Conservation (phyloP, 1,140 invertebrate genomes). For the Gryllus bimaculatus region DNA sequence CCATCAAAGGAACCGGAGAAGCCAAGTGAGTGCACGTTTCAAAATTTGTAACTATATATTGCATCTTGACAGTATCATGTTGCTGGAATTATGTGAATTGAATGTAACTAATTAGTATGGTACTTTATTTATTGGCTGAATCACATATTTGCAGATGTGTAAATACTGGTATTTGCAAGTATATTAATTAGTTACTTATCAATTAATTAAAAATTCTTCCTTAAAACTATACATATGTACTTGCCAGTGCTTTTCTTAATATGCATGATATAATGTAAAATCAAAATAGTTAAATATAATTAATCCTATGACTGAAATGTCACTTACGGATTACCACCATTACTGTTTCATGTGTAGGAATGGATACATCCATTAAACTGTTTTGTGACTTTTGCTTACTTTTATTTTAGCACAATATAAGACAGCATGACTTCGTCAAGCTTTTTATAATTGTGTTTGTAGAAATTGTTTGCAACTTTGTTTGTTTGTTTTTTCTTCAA, state of each 20-base stretch:
- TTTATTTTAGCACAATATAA: no score
- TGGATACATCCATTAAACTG: no score
- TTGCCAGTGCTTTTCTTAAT: background rate
- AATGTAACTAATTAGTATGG: background rate
- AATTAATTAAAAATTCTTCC: background rate
- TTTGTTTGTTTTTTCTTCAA: no score
- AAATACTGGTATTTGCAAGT: slow-evolving; percentile 1
- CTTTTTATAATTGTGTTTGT: no score
- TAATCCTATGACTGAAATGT: no score
- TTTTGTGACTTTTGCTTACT: no score
- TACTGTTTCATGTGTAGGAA: no score
- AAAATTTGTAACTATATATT: background rate
- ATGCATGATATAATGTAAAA: no score
- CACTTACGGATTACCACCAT: no score
- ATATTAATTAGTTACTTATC: background rate
- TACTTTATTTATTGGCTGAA: background rate
- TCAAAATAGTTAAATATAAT: no score
- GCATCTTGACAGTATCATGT: background rate
- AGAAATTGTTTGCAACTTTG: no score
- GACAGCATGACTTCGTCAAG: no score
- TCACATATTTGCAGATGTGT: background rate
- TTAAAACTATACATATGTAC: slow-evolving; percentile 6
- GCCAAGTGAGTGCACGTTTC: slow-evolving; percentile 32
- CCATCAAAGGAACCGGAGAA: slow-evolving; percentile 32
- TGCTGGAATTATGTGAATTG: background rate